Evolutionary conservation across 2,888 invertebrate species (phyloP).

Genomic region (Salticus scenicus): DNA sequence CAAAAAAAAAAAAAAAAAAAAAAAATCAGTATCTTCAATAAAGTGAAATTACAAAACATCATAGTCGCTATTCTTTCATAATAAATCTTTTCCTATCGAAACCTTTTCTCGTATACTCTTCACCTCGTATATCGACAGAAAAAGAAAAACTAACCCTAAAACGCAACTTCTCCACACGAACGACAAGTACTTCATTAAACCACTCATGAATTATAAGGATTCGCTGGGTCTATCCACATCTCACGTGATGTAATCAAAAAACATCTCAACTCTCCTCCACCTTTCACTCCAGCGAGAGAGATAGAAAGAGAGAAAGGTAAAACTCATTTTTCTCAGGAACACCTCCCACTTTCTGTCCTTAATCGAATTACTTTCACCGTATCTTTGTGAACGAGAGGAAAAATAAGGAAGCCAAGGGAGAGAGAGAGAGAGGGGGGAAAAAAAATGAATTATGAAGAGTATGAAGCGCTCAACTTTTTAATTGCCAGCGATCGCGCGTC

Average conservation of each 20-base stretch:
- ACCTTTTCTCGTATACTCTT: too few species aligned
- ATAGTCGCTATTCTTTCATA: too few species aligned
- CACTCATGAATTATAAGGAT: constrained; percentile 19
- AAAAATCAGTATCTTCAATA: too few species aligned
- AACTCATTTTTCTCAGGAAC: constrained; percentile 4
- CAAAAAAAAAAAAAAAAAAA: too few species aligned
- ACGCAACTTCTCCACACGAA: background rate
- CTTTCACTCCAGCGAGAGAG: background rate
- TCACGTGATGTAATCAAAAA: constrained; percentile 14
- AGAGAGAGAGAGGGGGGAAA: background rate
- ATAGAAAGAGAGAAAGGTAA: background rate
- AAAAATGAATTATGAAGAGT: background rate
- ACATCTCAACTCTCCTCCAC: constrained; percentile 9
- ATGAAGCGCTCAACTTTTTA: background rate
- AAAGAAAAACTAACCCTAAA: background rate
- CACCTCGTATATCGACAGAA: background rate
- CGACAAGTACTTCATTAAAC: constrained; percentile 11
- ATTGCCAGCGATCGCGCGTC: constrained; percentile 10
- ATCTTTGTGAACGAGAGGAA: background rate
- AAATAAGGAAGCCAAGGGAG: background rate
- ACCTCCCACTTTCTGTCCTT: constrained; percentile 12
- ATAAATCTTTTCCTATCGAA: too few species aligned
- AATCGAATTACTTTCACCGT: constrained; percentile 17
- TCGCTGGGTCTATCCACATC: background rate
- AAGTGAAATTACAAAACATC: too few species aligned